Evolutionary conservation across 1,140 invertebrate species (phyloP).

Genomic region (Drosophila micromelanica): DNA sequence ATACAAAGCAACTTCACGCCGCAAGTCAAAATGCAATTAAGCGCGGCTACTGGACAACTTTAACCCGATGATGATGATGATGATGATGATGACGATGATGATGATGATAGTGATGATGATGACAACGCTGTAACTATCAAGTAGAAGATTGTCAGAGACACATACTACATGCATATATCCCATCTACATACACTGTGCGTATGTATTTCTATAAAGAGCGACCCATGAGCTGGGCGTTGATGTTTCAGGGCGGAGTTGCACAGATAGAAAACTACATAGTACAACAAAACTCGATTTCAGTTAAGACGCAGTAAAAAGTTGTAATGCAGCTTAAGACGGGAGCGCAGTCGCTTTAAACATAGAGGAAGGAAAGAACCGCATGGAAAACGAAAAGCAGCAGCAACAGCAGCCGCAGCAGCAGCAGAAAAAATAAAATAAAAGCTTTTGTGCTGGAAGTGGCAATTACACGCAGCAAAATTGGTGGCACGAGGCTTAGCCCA

Average conservation of each 20-base stretch:
- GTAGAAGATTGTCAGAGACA: conserved; percentile 72
- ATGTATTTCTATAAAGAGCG: conserved; percentile 33
- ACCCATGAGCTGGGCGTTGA: conserved; percentile 72
- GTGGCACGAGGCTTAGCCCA: conserved; percentile 55
- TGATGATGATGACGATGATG: conserved; percentile 37
- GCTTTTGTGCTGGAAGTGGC: conserved; percentile 74
- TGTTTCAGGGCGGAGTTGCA: conserved; percentile 73
- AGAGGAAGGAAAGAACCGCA: conserved; percentile 78
- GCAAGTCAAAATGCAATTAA: conserved; percentile 83
- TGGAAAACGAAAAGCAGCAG: conserved; percentile 64
- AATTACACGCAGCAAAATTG: conserved; percentile 80
- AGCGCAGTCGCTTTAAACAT: conserved; percentile 76
- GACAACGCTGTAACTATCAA: conserved; percentile 68
- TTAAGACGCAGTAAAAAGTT: conserved; percentile 83
- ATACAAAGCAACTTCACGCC: conserved; percentile 74
- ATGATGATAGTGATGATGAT: conserved; percentile 35
- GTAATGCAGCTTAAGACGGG: conserved; percentile 81
- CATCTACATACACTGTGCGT: too few species aligned
- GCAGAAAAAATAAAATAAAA: conserved; percentile 57
- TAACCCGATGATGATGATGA: conserved; percentile 27
- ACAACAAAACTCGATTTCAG: conserved; percentile 81
- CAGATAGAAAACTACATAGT: conserved; percentile 72
- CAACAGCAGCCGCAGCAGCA: not conserved
- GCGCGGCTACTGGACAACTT: conserved; percentile 72
- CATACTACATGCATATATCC: conserved; percentile 19